Evolutionary conservation across 2,797 vertebrate species (phyloP).

Genomic region (Hyperoplus lanceolatus): DNA sequence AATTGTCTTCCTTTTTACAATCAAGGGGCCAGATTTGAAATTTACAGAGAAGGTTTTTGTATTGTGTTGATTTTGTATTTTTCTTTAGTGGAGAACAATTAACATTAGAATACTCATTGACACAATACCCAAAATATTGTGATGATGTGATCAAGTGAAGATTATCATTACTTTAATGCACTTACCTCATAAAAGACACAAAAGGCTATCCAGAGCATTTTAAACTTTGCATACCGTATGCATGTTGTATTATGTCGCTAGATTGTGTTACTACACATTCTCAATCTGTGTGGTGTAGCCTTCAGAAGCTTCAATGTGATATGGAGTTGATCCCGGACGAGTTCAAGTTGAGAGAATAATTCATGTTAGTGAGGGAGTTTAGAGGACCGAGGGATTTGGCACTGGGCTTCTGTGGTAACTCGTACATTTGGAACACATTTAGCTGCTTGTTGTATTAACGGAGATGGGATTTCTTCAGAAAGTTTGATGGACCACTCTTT

Average conservation of each 20-base stretch:
- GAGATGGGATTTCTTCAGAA: constrained; percentile 31
- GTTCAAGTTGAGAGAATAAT: constrained; percentile 43
- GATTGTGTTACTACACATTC: background rate
- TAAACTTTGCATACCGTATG: background rate
- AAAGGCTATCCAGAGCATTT: background rate
- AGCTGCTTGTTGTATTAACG: constrained; percentile 18
- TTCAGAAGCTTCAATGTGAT: constrained; percentile 27
- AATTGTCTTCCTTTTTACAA: too few species aligned
- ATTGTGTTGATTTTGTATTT: background rate
- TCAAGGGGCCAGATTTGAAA: too few species aligned
- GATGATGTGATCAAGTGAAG: background rate
- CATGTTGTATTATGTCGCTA: background rate
- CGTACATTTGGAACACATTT: constrained; percentile 46
- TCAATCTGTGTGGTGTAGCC: constrained; percentile 2
- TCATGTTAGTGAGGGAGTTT: constrained; percentile 32
- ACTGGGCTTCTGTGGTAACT: constrained; percentile 31
- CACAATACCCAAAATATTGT: background rate
- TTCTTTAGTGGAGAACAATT: background rate
- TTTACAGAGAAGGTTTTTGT: too few species aligned
- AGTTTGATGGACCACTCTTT: constrained; percentile 16
- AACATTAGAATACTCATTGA: background rate
- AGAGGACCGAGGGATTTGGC: constrained; percentile 42
- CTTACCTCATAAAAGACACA: background rate
- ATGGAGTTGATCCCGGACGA: constrained; percentile 30
- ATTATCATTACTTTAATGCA: background rate